Conservation (phyloP, 2,888 invertebrate genomes). For the Falcaria lacertinaria region DNA sequence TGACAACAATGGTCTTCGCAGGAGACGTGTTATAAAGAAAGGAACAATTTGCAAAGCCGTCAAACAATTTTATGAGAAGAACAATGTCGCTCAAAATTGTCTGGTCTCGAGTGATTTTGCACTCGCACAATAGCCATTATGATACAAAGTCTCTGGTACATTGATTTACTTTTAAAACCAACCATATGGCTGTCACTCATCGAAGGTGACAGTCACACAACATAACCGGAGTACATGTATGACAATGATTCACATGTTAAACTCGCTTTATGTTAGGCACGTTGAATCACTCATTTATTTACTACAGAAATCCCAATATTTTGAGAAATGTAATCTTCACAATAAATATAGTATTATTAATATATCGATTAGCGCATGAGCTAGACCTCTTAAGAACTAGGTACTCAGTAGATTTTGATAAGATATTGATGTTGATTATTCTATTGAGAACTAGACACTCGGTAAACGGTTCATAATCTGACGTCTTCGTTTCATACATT, state of each 20-base stretch:
- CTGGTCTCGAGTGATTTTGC: conserved; percentile 23
- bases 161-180: conserved; percentile 38
- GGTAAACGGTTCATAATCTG: no score
- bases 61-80: conserved; percentile 3
- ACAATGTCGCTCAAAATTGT: conserved; percentile 30
- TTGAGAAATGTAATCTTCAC: not conserved
- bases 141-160: conserved; percentile 28
- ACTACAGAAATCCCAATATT: not conserved
- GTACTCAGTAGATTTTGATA: no score
- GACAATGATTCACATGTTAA: not conserved
- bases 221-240: not conserved
- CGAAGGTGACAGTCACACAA: conserved; percentile 22
- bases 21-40: conserved; percentile 9
- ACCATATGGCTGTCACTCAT: conserved; percentile 56
- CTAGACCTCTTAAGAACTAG: no score
- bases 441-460: no score
- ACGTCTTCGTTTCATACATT: no score
- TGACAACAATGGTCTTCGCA: conserved; percentile 15
- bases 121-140: conserved; percentile 38
- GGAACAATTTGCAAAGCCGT: not conserved
- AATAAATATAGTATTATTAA: no score
- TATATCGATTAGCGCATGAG: no score
- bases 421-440: no score
- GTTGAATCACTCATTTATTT: not conserved
- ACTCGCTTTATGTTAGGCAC: not conserved